These are phyloP conservation scores for Dione vanillae DNA, from an alignment of 2,888 invertebrate species.

Conservation along the genomic window DNA sequence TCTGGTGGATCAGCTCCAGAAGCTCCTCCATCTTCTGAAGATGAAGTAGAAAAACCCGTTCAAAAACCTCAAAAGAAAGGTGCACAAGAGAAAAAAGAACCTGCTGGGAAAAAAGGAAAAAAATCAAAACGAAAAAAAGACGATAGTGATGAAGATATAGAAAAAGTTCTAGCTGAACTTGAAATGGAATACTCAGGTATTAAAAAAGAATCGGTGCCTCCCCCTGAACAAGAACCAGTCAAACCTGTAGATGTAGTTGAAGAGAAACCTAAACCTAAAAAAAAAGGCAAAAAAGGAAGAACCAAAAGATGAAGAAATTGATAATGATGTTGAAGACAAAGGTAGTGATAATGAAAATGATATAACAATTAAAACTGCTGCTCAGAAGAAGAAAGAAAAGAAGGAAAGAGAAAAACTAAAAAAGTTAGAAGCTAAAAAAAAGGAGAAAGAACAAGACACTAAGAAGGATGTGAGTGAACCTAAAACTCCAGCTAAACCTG, in stretches of 20 bases:
- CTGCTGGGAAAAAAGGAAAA: slow-evolving; percentile 88
- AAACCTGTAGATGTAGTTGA: slow-evolving; percentile 65
- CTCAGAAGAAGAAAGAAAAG: slow-evolving; percentile 95
- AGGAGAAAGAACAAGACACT: slow-evolving; percentile 68
- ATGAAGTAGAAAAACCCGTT: slow-evolving; percentile 64
- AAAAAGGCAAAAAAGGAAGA: slow-evolving; percentile 72
- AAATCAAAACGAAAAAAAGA: slow-evolving; percentile 89
- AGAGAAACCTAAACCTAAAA: slow-evolving; percentile 73
- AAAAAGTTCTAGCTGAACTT: slow-evolving; percentile 92
- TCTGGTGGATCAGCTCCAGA: slow-evolving; percentile 79
- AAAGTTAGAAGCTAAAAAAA: slow-evolving; percentile 87
- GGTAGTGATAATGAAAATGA: slow-evolving; percentile 84
- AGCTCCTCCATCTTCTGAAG: slow-evolving; percentile 75
- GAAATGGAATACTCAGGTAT: slow-evolving; percentile 91
- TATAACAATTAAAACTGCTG: slow-evolving; percentile 89
- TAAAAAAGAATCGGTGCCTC: slow-evolving; percentile 77
- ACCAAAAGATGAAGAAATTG: slow-evolving; percentile 54
- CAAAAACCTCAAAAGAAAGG: slow-evolving; percentile 69
- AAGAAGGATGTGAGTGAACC: slow-evolving; percentile 64
- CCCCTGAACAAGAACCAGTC: slow-evolving; percentile 69
- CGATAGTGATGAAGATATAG: slow-evolving; percentile 92
- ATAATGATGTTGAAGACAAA: slow-evolving; percentile 67
- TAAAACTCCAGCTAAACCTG: slow-evolving; percentile 53
- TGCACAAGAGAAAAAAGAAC: slow-evolving; percentile 73
- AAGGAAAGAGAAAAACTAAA: slow-evolving; percentile 92